These are phyloP conservation scores for Molothrus ater DNA, from an alignment of 2,797 vertebrate genomes.

Conservation along the genomic window DNA sequence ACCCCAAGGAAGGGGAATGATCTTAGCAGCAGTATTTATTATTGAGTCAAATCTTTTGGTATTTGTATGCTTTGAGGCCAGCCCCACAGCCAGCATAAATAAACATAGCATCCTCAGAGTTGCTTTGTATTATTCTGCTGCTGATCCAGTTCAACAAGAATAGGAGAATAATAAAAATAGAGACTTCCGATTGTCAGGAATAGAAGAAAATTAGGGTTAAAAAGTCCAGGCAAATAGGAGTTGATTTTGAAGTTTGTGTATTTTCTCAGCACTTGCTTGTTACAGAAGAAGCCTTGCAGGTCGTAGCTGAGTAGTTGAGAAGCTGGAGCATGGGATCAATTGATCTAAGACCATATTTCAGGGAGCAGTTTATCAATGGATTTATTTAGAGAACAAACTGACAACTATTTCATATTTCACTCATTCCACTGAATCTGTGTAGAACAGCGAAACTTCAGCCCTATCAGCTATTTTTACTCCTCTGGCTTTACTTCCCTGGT, in stretches of 20 bases:
- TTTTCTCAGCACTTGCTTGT: not conserved
- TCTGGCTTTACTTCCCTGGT: not conserved
- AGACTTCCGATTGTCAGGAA: not conserved
- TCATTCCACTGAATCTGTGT: not conserved
- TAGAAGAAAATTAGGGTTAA: not conserved
- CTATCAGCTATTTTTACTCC: not conserved
- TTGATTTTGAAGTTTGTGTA: not conserved
- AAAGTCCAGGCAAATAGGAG: not conserved
- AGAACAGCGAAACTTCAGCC: not conserved
- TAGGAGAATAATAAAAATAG: not conserved
- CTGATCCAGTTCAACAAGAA: not conserved
- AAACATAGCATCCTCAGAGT: not conserved
- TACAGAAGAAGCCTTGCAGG: not conserved
- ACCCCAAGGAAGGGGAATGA: not conserved
- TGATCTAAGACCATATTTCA: not conserved
- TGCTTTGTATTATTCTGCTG: not conserved
- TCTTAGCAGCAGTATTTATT: conserved; percentile 3
- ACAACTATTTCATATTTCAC: not conserved
- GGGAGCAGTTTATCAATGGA: not conserved
- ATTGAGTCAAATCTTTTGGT: not conserved
- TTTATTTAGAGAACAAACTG: not conserved
- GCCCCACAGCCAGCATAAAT: not conserved
- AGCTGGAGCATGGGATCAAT: not conserved
- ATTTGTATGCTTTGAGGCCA: not conserved
- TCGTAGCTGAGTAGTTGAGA: not conserved